Percentiles rank a stretch among this genome's conserved stretches.
Conservation (phyloP, 2,797 vertebrate species). For the Diceros bicornis region DNA sequence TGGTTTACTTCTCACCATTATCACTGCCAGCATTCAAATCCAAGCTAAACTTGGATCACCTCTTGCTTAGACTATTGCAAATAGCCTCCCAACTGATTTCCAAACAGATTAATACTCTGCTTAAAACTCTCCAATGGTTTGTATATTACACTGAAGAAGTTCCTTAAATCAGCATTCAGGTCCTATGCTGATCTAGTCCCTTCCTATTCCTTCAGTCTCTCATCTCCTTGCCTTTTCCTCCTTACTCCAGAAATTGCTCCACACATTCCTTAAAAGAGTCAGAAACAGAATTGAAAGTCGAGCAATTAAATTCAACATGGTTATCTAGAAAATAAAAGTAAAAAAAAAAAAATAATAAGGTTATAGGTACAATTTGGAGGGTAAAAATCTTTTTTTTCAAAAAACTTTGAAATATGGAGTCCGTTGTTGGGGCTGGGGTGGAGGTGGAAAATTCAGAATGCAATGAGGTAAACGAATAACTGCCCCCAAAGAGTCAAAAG, state of each 20-base stretch:
- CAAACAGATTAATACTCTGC: background rate
- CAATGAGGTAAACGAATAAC: slow-evolving; percentile 5
- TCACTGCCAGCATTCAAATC: background rate
- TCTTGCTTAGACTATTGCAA: background rate
- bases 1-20: background rate
- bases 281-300: background rate
- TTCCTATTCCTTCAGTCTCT: background rate
- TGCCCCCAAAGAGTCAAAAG: background rate
- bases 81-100: background rate
- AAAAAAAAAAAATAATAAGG: background rate
- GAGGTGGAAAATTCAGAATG: background rate
- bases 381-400: background rate
- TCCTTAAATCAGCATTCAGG: background rate
- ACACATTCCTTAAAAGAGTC: background rate
- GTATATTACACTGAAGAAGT: background rate
- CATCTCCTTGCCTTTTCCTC: background rate
- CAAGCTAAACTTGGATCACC: background rate
- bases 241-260: background rate
- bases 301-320: background rate
- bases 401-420: background rate
- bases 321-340: slow-evolving; percentile 20
- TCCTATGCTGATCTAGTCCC: background rate
- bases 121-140: background rate
- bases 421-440: background rate
- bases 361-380: background rate